Base-by-base conservation (phyloP, 1,140 invertebrate species). In the Patella vulgata region DNA sequence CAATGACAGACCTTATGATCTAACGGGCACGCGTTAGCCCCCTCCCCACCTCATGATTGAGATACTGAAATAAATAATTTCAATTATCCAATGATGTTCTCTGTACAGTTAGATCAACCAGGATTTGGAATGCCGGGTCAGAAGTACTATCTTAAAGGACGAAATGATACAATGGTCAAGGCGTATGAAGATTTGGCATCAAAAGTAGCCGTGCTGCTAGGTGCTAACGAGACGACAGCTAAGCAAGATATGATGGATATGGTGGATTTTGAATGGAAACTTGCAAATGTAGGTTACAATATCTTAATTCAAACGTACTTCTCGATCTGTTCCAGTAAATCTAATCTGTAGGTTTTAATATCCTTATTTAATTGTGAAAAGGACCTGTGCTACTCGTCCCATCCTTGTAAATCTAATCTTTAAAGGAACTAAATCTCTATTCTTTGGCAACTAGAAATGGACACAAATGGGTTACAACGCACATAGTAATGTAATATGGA, bases 141-240 rank as follows among this genome's bases (percentile, higher is more conserved):
- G 55, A 85, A 91, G 33, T 92, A 94, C 75, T 94, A 93, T 77
- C 75, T 93, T 39, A 91, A 92, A 66, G 90, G 89, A 47, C 87
- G 89, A 61, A 84, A 87, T 6, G 70, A 70, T 36, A 58, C 58
- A 28, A 70, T 63, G 53, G 80, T 92, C 14, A 77, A 87, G 62
- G 92, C 92, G 1, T 94, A 93, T 77, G 89, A 91, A 74, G 88
- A 87, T 44, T 92, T 92, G 68, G 93, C 93, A 90, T 89, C 88
- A 0, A 88, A 90, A 70, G 88, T 93, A 0, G 91, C 92, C 0
- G 79, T 90, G 2, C 82, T 93, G 21, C 78, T 94, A 31, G 92
- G 92, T 0, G 91, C 91, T 0, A 53, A 69, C 39, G n/a, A 33
- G 6, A 77, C 82, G 3, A 88, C 86, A 0, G 91, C 91, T 0